Evolutionary conservation across 1,140 invertebrate species (phyloP), one percentile per base, ranked within the genome.

Genomic region (Drosophila nikananu): DNA sequence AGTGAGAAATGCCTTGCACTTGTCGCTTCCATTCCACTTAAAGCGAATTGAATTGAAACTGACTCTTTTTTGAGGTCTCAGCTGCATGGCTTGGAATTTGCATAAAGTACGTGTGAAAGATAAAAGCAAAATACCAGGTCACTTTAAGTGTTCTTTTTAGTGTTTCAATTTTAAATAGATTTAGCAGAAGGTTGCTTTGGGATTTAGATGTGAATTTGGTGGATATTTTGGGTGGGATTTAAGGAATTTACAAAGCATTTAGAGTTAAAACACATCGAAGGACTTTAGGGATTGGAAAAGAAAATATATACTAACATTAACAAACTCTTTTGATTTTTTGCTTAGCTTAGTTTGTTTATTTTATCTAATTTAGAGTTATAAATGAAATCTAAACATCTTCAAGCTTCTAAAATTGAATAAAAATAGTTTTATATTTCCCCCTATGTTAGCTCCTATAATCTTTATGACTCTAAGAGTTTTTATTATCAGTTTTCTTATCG

Each of bases 41-140:
- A 87, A 71, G 51, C 75, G 78, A 86, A 70, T 77, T 87, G 73
- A 87, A 87, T 87, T 87, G 72, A 71, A 87, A 67, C 84, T 58
- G 77, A 37, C 21, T 57, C 17, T 32, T 52, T 39, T 79, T 37
- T 37, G 27, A 60, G 44, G 23, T 52, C 41, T 52, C 48, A 46
- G 37, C 30, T 68, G 65, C 60, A 55, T n/a, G 9, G 54, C 8
- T 39, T 54, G 39, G 49, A 67, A 66, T 60, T 77, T 77, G 55
- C 57, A 60, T 52, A 54, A 19, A 21, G 42, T 57, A 51, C 59
- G 60, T 74, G 70, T 62, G 60, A 64, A 44, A 51, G 72, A 74
- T 62, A 63, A 32, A 23, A 62, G 41, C 37, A 1, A 55, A 55
- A 55, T 55, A 37, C 52, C 52, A 55, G 52, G 52, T 55, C 52